Evolutionary conservation across 2,888 invertebrate genomes (phyloP).

Genomic region (Mycalesis mineus): DNA sequence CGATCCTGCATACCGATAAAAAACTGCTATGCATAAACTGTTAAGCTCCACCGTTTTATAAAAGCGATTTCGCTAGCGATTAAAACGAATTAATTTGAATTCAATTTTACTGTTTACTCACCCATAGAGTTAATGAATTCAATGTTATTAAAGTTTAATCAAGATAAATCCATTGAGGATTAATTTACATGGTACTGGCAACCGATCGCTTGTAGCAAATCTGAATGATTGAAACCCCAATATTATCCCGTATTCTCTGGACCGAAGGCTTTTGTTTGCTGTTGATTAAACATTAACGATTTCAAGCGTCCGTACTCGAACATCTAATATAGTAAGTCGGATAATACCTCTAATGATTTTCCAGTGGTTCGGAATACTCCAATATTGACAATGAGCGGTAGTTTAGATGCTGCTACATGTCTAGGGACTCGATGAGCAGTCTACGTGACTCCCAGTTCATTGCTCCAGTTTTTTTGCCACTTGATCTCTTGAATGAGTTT

Average conservation of each 20-base stretch:
- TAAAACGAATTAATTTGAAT: constrained; percentile 18
- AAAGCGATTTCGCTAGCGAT: constrained; percentile 14
- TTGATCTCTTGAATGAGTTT: constrained; percentile 72
- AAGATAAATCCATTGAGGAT: constrained; percentile 13
- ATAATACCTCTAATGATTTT: constrained; percentile 71
- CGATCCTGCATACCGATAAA: constrained; percentile 43
- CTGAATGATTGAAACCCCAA: constrained; percentile 11
- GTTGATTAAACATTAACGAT: constrained; percentile 12
- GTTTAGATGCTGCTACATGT: constrained; percentile 74
- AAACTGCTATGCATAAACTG: constrained; percentile 21
- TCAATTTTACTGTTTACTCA: constrained; percentile 5
- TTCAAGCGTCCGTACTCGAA: constrained; percentile 7
- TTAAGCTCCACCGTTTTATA: constrained; percentile 6
- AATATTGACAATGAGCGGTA: constrained; percentile 77
- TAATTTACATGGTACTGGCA: constrained; percentile 10
- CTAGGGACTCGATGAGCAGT: constrained; percentile 61
- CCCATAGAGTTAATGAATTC: constrained; percentile 13
- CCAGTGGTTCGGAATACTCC: constrained; percentile 64
- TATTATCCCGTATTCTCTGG: constrained; percentile 13
- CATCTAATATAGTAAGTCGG: constrained; percentile 38
- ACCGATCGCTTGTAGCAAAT: constrained; percentile 3
- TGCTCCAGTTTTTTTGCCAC: constrained; percentile 73
- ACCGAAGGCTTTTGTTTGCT: constrained; percentile 3
- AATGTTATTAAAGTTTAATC: constrained; percentile 16
- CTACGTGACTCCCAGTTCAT: constrained; percentile 74